A percentile compares a stretch with the other conserved stretches of the same genome.
Conservation (phyloP, 2,113 vertebrate genomes). For the Pedetes capensis region DNA sequence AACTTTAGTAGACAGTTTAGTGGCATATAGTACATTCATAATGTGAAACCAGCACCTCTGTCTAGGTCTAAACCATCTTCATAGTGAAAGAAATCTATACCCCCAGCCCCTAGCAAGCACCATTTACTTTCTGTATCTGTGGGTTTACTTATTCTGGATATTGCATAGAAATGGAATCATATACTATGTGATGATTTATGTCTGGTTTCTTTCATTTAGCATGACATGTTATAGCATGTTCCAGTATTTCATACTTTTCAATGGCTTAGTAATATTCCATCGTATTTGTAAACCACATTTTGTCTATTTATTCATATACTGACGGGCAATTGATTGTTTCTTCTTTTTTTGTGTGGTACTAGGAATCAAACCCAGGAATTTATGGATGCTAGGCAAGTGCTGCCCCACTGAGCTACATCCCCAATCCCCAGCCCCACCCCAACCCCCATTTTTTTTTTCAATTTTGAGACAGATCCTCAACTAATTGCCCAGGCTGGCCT, state of each 20-base stretch:
- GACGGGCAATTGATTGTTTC: background rate
- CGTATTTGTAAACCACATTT: background rate
- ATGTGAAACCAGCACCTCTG: background rate
- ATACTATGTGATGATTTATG: background rate
- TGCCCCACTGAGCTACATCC: too few species aligned
- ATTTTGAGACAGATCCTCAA: too few species aligned
- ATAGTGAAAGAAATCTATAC: background rate
- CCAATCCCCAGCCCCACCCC: too few species aligned
- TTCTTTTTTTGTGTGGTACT: too few species aligned
- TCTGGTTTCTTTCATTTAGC: slow-evolving; percentile 22
- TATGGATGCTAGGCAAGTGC: too few species aligned
- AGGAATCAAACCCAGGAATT: too few species aligned
- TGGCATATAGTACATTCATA: background rate
- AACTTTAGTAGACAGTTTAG: background rate
- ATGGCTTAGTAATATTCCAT: background rate
- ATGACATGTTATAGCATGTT: background rate
- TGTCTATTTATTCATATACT: background rate
- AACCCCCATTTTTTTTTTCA: too few species aligned
- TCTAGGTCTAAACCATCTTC: background rate
- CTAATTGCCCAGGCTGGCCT: too few species aligned
- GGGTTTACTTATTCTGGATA: slow-evolving; percentile 13
- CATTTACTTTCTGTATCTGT: background rate
- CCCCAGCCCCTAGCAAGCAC: background rate
- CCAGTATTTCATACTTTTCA: background rate
- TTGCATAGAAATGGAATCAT: background rate